Percentiles rank a stretch among this genome's conserved stretches.
Conservation (phyloP, 2,888 invertebrate genomes). For the Steromphala cineraria region DNA sequence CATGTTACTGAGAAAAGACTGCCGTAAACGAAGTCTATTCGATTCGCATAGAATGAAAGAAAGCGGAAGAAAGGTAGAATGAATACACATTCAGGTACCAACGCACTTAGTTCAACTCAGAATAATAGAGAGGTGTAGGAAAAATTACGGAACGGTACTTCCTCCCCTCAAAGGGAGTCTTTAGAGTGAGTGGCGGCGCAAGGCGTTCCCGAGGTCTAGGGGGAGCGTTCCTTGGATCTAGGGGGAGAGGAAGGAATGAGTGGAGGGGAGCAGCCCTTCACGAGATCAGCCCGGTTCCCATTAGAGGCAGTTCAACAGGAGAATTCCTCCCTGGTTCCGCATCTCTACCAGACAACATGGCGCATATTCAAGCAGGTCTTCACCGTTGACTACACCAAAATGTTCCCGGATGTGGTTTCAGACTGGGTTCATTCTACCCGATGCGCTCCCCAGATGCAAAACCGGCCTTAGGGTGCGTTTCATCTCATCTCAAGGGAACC, state of each 20-base stretch:
- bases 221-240: neutral
- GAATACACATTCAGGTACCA: no score
- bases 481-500: neutral
- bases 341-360: neutral
- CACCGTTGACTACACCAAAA: neutral
- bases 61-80: no score
- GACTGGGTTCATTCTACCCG: neutral
- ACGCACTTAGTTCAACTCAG: no score
- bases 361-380: neutral
- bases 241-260: neutral
- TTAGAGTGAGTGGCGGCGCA: neutral
- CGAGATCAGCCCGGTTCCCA: neutral
- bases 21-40: no score
- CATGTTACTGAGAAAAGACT: no score
- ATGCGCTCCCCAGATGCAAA: neutral
- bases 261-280: neutral
- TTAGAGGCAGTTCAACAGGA: neutral
- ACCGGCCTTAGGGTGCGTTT: neutral
- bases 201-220: neutral
- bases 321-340: neutral
- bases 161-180: slow-evolving; percentile 3
- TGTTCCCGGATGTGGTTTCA: neutral
- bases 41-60: no score
- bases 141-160: neutral
- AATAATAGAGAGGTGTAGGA: no score